phyloP scores from a whole-genome alignment of 2,888 invertebrate genomes.

The Xylocampa areola region DNA sequence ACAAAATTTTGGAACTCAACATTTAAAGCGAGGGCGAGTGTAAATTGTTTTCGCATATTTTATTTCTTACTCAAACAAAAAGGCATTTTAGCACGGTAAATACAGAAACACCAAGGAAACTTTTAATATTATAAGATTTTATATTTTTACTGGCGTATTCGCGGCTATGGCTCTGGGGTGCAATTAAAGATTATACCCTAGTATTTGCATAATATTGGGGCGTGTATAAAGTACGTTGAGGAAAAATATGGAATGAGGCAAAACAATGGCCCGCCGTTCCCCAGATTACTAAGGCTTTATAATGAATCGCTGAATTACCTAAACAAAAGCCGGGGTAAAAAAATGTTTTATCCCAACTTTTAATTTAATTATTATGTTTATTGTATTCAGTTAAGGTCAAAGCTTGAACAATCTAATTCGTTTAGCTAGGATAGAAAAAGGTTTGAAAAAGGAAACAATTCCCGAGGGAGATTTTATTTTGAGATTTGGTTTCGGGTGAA shows the following conservation, averaged over 20 bases:
- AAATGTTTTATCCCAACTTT: slow-evolving; percentile 28
- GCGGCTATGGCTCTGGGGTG: slow-evolving; percentile 63
- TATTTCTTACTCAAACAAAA: slow-evolving; percentile 44
- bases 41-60: slow-evolving; percentile 47
- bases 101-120: slow-evolving; percentile 58
- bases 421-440: slow-evolving; percentile 14
- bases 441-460: slow-evolving; percentile 17
- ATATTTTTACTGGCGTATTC: slow-evolving; percentile 65
- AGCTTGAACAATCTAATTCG: slow-evolving; percentile 2
- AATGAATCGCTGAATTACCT: slow-evolving; percentile 50
- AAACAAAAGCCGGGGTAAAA: slow-evolving; percentile 47
- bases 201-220: slow-evolving; percentile 80
- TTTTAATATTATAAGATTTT: slow-evolving; percentile 68
- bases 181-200: slow-evolving; percentile 79
- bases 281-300: slow-evolving; percentile 62
- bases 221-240: slow-evolving; percentile 64
- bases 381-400: slow-evolving; percentile 27
- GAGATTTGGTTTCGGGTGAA: slow-evolving; percentile 5
- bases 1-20: slow-evolving; percentile 26
- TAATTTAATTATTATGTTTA: slow-evolving; percentile 24
- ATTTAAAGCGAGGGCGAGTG: slow-evolving; percentile 23
- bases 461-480: slow-evolving; percentile 17
- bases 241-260: slow-evolving; percentile 63
- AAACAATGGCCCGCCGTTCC: slow-evolving; percentile 59
- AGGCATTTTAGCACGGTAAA: slow-evolving; percentile 40